These are phyloP conservation scores for Eristalinus aeneus DNA, from an alignment of 2,888 invertebrate species.

Conservation along the genomic window DNA sequence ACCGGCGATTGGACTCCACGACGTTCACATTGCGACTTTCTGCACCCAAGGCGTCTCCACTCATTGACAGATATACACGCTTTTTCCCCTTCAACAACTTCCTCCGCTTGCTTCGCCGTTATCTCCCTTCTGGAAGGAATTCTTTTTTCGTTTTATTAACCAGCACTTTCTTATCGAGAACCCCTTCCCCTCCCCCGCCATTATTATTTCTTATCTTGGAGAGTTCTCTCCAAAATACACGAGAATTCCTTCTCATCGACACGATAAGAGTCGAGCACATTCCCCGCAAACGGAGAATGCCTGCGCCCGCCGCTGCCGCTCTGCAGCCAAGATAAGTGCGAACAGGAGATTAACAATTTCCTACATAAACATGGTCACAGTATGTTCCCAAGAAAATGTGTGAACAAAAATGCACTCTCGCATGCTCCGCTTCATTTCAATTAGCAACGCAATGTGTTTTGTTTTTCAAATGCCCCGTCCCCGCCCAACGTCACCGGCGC, in stretches of 20 bases:
- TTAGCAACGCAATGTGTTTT: conserved; percentile 3
- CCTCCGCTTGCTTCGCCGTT: background rate
- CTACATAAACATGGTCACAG: conserved; percentile 9
- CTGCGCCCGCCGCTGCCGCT: background rate
- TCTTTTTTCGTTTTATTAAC: background rate
- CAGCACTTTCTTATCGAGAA: background rate
- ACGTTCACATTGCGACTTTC: background rate
- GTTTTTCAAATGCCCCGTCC: background rate
- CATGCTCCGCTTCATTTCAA: background rate
- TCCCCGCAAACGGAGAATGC: background rate
- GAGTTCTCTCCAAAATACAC: background rate
- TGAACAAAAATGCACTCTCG: conserved; percentile 30
- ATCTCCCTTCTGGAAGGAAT: background rate
- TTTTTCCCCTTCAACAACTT: background rate
- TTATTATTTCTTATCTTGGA: background rate
- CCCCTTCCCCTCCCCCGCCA: background rate
- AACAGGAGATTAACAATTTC: conserved; percentile 49
- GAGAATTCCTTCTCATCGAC: background rate
- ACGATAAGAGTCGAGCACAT: background rate
- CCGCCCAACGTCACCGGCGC: background rate
- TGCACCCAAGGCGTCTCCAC: background rate
- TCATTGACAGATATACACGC: background rate
- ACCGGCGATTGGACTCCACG: too few relatives aligned
- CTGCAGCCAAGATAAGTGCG: conserved; percentile 34
- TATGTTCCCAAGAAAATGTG: conserved; percentile 9